A percentile compares a stretch with the other conserved stretches of the same genome.
Evolutionary conservation across 2,113 vertebrate genomes (phyloP).

Genomic region (Nannobrachium achirus): DNA sequence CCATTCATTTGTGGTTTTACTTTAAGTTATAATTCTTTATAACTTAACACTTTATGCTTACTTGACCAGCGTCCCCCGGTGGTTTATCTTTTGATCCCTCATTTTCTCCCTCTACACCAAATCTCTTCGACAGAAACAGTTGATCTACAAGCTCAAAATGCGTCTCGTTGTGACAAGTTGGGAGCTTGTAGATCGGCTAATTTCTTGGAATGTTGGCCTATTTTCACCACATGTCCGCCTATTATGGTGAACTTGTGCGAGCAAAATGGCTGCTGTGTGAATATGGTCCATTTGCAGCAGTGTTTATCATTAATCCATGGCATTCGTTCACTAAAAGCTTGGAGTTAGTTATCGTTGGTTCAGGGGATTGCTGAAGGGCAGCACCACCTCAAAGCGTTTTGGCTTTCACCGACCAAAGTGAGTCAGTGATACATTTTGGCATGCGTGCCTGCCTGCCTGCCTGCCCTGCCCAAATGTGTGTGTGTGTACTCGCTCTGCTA

Average conservation of each 20-base stretch:
- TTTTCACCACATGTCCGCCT: too few species aligned
- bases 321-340: slow-evolving; percentile 52
- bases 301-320: slow-evolving; percentile 56
- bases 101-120: neutral
- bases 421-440: slow-evolving; percentile 4
- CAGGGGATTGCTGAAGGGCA: slow-evolving; percentile 39
- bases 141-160: too few species aligned
- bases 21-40: too few species aligned
- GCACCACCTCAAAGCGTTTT: slow-evolving; percentile 21
- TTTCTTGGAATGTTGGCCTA: too few species aligned
- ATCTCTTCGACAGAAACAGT: too few species aligned
- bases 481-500: neutral
- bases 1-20: neutral
- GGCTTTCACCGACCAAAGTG: slow-evolving; percentile 34
- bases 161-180: too few species aligned
- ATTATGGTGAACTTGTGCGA: too few species aligned
- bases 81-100: neutral
- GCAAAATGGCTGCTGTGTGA: neutral
- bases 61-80: too few species aligned
- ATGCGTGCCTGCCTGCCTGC: neutral
- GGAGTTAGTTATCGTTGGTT: slow-evolving; percentile 24
- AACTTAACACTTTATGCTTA: too few species aligned
- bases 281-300: slow-evolving; percentile 38
- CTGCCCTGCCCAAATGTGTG: neutral
- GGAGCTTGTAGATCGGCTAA: too few species aligned